These are phyloP conservation scores for Falco concolor DNA, from an alignment of 2,797 vertebrate genomes.

Conservation along the genomic window DNA sequence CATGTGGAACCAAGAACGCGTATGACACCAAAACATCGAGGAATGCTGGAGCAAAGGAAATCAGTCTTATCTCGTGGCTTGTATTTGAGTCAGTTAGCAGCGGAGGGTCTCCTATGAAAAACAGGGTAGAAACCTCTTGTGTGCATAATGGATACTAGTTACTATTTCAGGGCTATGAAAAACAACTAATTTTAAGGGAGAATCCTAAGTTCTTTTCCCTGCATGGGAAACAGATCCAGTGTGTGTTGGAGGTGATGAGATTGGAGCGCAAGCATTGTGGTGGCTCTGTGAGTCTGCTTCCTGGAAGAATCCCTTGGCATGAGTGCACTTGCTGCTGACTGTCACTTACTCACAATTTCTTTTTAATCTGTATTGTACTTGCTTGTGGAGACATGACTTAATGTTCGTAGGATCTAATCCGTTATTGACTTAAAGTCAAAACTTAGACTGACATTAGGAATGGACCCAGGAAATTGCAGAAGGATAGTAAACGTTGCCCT, in stretches of 20 bases:
- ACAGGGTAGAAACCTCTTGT: neutral
- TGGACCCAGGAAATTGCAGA: fast-evolving
- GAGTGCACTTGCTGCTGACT: neutral
- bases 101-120: neutral
- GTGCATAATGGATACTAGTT: neutral
- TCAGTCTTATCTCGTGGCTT: neutral
- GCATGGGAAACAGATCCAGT: neutral
- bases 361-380: neutral
- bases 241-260: neutral
- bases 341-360: neutral
- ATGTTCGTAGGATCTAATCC: neutral
- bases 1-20: neutral
- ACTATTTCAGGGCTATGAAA: neutral
- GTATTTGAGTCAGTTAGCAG: neutral
- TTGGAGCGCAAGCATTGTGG: fast-evolving
- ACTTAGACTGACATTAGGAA: neutral
- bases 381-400: neutral
- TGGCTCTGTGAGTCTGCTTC: neutral
- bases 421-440: neutral
- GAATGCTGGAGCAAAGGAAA: neutral
- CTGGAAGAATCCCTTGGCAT: neutral
- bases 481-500: neutral
- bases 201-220: neutral
- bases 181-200: neutral
- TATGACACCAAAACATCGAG: neutral